A percentile compares a stretch with the other conserved stretches of the same genome.
These are phyloP conservation scores for Bombus turneri DNA, from an alignment of 1,140 invertebrate species.

Conservation along the genomic window DNA sequence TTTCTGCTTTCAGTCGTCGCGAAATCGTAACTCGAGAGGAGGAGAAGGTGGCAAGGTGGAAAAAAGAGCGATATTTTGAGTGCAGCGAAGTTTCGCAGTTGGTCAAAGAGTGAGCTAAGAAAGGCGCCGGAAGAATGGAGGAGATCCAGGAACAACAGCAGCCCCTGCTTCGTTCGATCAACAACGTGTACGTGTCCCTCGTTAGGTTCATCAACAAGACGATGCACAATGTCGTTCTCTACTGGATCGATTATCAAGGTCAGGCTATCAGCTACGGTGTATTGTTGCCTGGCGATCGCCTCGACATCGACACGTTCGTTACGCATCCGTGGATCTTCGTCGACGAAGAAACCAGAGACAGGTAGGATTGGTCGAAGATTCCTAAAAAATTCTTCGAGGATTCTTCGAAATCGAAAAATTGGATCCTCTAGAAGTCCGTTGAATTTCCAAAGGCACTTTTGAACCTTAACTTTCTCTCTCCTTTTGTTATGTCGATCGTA, in stretches of 20 bases:
- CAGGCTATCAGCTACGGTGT: conserved; percentile 83
- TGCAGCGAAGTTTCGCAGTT: background rate
- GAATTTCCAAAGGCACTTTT: background rate
- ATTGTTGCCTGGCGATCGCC: conserved; percentile 81
- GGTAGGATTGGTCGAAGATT: conserved; percentile 62
- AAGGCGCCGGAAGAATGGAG: conserved; percentile 30
- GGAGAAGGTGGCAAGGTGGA: background rate
- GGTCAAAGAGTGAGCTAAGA: background rate
- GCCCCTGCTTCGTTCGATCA: conserved; percentile 76
- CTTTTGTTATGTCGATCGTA: background rate
- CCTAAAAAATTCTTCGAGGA: background rate
- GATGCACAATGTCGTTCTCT: conserved; percentile 84
- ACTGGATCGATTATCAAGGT: conserved; percentile 90
- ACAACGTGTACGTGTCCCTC: conserved; percentile 82
- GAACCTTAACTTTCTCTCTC: background rate
- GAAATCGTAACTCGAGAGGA: conserved; percentile 9
- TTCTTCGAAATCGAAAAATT: too few species aligned
- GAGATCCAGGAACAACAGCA: conserved; percentile 23
- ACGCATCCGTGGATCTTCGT: conserved; percentile 89
- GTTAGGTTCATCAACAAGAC: conserved; percentile 89
- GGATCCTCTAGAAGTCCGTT: too few species aligned
- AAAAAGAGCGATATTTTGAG: background rate
- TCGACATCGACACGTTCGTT: conserved; percentile 88
- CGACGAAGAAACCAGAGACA: conserved; percentile 85
- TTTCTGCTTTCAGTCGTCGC: conserved; percentile 42